phyloP scores from a whole-genome alignment of 2,888 invertebrate species.

The Lasioglossum calceatum region DNA sequence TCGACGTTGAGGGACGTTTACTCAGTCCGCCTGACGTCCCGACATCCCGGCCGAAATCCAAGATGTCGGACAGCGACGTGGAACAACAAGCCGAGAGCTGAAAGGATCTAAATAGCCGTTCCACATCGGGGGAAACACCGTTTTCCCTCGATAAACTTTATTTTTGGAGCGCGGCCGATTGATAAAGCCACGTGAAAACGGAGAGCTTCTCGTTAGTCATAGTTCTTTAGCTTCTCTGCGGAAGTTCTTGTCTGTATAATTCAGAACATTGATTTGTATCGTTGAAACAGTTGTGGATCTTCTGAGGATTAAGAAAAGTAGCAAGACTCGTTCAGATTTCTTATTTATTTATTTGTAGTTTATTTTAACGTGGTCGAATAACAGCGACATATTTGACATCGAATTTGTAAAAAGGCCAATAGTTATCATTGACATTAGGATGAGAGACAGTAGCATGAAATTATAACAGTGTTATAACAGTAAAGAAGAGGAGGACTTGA shows the following conservation, averaged over 20 bases:
- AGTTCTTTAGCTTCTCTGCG: neutral
- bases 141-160: conserved; percentile 22
- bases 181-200: neutral
- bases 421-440: no score
- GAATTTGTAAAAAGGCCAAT: no score
- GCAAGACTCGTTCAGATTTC: no score
- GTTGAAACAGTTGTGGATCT: neutral
- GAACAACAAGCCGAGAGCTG: conserved; percentile 59
- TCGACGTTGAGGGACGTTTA: conserved; percentile 65
- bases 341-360: no score
- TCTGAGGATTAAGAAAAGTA: no score
- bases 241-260: neutral
- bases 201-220: neutral
- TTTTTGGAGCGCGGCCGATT: conserved; percentile 29
- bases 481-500: no score
- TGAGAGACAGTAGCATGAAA: no score
- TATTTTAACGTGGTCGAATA: no score
- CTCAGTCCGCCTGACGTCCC: conserved; percentile 60
- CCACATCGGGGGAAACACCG: conserved; percentile 44
- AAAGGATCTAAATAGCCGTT: conserved; percentile 48
- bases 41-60: conserved; percentile 53
- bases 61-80: conserved; percentile 57
- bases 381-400: no score
- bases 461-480: no score
- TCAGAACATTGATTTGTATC: neutral